A percentile compares a stretch with the other conserved stretches of the same genome.
These are phyloP conservation scores for Papilio protenor DNA, from an alignment of 2,888 invertebrate species.

Conservation along the genomic window DNA sequence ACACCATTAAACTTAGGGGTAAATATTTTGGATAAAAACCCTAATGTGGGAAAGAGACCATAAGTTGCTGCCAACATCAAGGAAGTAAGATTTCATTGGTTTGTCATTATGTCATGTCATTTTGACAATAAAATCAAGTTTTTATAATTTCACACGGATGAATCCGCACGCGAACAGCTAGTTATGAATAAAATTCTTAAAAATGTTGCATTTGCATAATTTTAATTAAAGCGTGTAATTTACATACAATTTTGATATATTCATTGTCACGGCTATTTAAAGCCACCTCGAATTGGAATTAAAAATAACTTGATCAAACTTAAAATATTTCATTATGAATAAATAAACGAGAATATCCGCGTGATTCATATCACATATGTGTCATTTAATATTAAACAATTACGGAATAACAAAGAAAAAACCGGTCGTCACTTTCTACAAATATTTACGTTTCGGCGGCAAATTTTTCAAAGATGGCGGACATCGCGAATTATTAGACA, in stretches of 20 bases:
- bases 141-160: too few relatives aligned
- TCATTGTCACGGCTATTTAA: background rate
- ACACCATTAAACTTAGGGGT: too few relatives aligned
- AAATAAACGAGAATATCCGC: conserved; percentile 4
- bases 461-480: conserved; percentile 24
- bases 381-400: background rate
- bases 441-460: conserved; percentile 28
- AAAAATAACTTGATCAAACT: background rate
- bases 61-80: too few relatives aligned
- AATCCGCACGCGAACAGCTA: too few relatives aligned
- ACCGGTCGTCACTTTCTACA: conserved; percentile 35
- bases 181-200: background rate
- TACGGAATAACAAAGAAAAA: background rate
- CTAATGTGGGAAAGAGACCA: too few relatives aligned
- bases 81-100: too few relatives aligned
- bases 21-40: too few relatives aligned
- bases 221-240: background rate
- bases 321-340: background rate
- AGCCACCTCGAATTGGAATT: background rate
- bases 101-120: too few relatives aligned
- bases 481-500: background rate
- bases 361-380: conserved; percentile 11
- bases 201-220: background rate
- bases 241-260: background rate
- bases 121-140: too few relatives aligned